Base-by-base conservation (phyloP, 2,797 vertebrate species). In the Alosa sapidissima region DNA sequence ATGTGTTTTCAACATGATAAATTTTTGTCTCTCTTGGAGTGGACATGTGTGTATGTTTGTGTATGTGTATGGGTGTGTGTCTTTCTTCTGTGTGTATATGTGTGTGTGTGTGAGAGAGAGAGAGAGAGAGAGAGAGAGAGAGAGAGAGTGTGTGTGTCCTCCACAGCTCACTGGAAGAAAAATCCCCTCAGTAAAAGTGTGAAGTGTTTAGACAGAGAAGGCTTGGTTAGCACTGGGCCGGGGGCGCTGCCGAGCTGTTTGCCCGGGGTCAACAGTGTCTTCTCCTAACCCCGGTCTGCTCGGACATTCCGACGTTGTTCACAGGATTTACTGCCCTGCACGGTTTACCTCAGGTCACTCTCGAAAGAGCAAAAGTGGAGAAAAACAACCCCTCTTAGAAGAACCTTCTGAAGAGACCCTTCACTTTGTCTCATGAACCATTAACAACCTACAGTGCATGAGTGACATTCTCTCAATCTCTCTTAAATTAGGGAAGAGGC, bases 1-100 rank as follows among this genome's bases (percentile, higher is more conserved):
- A 87, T 91, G 75, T 87, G 81, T 88, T 89, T 88, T 90, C 83
- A 81, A 83, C 82, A 83, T 89, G 65, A 89, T 88, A 87, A 86
- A 89, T 89, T 90, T 68, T 51, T 84, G n/a, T 75, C 85, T 1
- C 16, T 21, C 58, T 78, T 78, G 72, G 72, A 78, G 41, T 21
- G 36, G 45, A 45, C 33, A n/a, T 3, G 21, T 62, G n/a, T 62
- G 60, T 62, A 19, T 62, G 58, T 62, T 2, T 36, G 62, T 33
- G 62, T 33, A 21, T 65, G 8, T 65, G 19, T 65, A 21, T 28
- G n/a, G 7, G 21, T 28, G 72, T 84, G 72, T 81, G 51, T 84
- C 81, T 62, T n/a, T 28, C 28, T 28, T 24, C 9, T 62, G 54
- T 58, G 14, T 9, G 54, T 3, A 10, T 21, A 5, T 33, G 60